Percentiles rank a stretch among this genome's conserved stretches.
Evolutionary conservation across 2,888 invertebrate species (phyloP).

Genomic region (Cheilosia urbana): DNA sequence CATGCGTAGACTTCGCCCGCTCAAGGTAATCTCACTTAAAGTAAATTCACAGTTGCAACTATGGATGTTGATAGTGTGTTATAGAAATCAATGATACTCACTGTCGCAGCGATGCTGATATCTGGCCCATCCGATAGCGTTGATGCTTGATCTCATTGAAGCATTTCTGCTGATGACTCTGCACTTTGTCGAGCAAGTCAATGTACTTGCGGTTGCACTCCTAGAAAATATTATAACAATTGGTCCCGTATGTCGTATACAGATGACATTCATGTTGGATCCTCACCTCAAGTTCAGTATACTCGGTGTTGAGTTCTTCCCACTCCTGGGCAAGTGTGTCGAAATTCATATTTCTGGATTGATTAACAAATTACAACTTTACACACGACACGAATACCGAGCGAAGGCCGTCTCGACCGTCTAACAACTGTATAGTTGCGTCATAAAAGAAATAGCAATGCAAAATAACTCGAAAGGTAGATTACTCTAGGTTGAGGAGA

Average conservation of each 20-base stretch:
- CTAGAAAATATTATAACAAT: constrained; percentile 65
- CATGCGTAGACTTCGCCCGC: constrained; percentile 26
- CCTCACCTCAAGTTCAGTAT: constrained; percentile 91
- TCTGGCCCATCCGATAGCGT: constrained; percentile 93
- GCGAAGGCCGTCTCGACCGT: constrained; percentile 37
- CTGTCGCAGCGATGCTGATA: constrained; percentile 91
- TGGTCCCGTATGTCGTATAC: neutral
- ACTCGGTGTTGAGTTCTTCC: constrained; percentile 91
- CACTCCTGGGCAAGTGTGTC: constrained; percentile 89
- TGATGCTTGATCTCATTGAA: constrained; percentile 95
- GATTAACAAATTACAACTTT: neutral
- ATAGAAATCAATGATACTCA: constrained; percentile 84
- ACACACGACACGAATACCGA: constrained; percentile 8
- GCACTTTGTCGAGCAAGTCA: constrained; percentile 92
- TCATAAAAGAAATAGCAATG: constrained; percentile 51
- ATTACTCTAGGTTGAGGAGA: constrained; percentile 5
- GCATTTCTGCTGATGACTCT: constrained; percentile 93
- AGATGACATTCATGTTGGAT: constrained; percentile 44
- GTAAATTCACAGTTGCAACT: neutral
- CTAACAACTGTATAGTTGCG: constrained; percentile 51
- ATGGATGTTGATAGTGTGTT: neutral
- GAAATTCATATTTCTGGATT: constrained; percentile 83
- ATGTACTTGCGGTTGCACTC: constrained; percentile 91
- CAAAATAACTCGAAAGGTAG: constrained; percentile 7
- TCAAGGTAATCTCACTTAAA: constrained; percentile 20